Evolutionary conservation across 2,888 invertebrate species (phyloP).

Genomic region (Saturnia pavonia): DNA sequence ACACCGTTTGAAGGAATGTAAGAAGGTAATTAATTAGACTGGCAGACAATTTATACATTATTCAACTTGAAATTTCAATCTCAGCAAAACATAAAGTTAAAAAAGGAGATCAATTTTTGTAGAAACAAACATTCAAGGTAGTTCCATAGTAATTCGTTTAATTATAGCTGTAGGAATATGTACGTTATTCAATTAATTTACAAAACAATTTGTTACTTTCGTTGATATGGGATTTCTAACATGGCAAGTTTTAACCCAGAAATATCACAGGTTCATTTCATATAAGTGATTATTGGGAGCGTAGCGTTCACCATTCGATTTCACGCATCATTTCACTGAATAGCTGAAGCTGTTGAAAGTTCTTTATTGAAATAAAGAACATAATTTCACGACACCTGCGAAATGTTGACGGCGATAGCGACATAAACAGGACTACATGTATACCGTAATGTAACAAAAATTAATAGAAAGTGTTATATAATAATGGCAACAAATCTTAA

Average conservation of each 20-base stretch:
- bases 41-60: neutral
- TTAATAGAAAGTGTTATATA: neutral
- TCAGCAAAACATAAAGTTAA: too few species aligned
- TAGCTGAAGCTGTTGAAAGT: neutral
- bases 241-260: too few species aligned
- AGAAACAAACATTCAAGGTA: too few species aligned
- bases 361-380: slow-evolving; percentile 9
- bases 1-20: neutral
- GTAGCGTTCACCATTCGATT: neutral
- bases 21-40: neutral
- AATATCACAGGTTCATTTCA: neutral
- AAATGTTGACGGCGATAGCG: neutral
- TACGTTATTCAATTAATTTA: too few species aligned
- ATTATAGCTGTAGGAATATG: too few species aligned
- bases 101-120: too few species aligned
- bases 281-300: neutral
- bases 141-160: too few species aligned
- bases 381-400: neutral
- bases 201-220: too few species aligned
- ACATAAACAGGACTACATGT: neutral
- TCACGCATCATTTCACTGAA: neutral
- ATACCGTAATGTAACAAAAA: neutral
- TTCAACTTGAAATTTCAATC: neutral
- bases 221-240: too few species aligned
- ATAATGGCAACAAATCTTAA: neutral